Conservation (phyloP, 2,113 vertebrate genomes). For the Syngnathus floridae region DNA sequence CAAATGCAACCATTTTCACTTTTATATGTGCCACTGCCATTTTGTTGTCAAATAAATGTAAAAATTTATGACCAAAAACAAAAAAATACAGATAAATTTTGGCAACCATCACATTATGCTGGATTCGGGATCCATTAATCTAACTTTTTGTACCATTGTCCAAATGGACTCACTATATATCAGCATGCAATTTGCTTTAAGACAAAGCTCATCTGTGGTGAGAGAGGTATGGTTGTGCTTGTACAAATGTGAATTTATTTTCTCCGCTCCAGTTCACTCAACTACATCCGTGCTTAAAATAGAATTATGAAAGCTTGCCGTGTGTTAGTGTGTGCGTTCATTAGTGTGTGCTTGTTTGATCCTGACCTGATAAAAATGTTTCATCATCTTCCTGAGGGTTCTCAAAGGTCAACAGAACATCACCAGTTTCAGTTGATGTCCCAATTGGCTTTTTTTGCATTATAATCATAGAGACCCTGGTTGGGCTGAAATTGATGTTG, state of each 20-base stretch:
- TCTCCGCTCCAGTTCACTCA: conserved; percentile 44
- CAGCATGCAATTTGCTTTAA: not conserved
- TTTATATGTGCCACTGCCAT: not conserved
- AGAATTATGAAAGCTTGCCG: conserved; percentile 23
- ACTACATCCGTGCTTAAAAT: conserved; percentile 31
- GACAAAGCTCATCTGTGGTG: not conserved
- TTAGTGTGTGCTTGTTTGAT: conserved; percentile 13
- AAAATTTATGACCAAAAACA: not conserved
- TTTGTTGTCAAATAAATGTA: not conserved
- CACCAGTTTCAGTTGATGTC: not conserved
- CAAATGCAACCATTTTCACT: not conserved
- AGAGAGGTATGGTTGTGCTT: conserved; percentile 1
- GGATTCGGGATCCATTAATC: not conserved
- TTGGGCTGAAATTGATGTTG: not conserved
- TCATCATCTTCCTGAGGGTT: not conserved
- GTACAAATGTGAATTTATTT: conserved; percentile 15
- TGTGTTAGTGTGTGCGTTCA: conserved; percentile 5
- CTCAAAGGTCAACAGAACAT: not conserved
- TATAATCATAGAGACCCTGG: not conserved
- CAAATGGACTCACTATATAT: not conserved
- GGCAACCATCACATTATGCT: not conserved
- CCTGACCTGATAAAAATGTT: not conserved
- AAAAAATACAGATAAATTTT: not conserved
- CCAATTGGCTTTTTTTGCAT: not conserved
- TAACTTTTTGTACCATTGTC: not conserved